Percentiles rank a stretch among this genome's conserved stretches.
Evolutionary conservation across 2,888 invertebrate genomes (phyloP).

Genomic region (Papilio elwesi): DNA sequence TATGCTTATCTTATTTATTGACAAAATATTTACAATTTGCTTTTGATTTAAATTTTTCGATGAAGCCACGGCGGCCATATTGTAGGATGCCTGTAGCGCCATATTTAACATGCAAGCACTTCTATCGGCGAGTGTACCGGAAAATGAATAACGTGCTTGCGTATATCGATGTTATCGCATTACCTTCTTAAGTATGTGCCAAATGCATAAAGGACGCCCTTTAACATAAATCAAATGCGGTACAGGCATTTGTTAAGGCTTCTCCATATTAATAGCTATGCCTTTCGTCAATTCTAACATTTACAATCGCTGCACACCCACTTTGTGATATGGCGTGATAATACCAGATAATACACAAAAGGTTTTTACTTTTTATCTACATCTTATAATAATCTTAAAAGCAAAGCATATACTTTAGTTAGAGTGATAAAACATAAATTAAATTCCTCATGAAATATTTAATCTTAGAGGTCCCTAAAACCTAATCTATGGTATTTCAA

Average conservation of each 20-base stretch:
- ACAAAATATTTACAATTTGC: too few species aligned
- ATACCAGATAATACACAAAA: not conserved
- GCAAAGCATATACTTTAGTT: too few species aligned
- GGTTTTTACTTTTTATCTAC: too few species aligned
- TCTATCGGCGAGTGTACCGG: conserved; percentile 30
- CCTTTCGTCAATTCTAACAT: conserved; percentile 11
- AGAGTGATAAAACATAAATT: conserved; percentile 2
- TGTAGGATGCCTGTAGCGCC: not conserved
- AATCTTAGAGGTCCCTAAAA: too few species aligned
- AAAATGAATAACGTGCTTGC: conserved; percentile 33
- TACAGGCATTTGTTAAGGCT: conserved; percentile 28
- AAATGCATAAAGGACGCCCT: conserved; percentile 37
- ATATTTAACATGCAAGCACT: conserved; percentile 32
- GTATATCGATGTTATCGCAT: conserved; percentile 35
- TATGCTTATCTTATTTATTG: too few species aligned
- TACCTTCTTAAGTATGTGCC: conserved; percentile 40
- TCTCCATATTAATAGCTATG: conserved; percentile 7
- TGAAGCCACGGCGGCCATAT: not conserved
- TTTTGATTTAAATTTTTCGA: not conserved
- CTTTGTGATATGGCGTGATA: not conserved
- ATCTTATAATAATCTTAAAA: too few species aligned
- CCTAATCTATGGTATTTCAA: too few species aligned
- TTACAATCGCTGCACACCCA: conserved; percentile 8
- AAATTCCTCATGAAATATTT: too few species aligned
- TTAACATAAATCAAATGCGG: conserved; percentile 36